phyloP scores from a whole-genome alignment of 2,113 vertebrate genomes.

The Speoplatyrhinus poulsoni region DNA sequence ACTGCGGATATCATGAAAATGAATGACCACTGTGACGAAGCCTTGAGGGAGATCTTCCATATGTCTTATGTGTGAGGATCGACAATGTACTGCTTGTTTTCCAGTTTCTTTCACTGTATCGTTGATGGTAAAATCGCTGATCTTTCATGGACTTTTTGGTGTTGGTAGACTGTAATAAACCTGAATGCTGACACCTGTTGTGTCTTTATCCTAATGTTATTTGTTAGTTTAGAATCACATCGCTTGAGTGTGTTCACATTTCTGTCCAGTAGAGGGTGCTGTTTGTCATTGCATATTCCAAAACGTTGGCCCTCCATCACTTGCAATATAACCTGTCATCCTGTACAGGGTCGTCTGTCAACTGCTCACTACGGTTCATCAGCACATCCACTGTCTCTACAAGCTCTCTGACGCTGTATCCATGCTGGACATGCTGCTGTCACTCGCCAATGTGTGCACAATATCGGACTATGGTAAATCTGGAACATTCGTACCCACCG shows the following conservation, averaged over 20 bases:
- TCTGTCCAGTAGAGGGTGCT: conserved; percentile 52
- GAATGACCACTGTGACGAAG: conserved; percentile 95
- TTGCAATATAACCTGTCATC: conserved; percentile 15
- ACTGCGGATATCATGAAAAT: conserved; percentile 92
- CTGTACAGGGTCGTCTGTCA: conserved; percentile 87
- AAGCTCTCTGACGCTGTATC: conserved; percentile 94
- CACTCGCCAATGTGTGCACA: conserved; percentile 90
- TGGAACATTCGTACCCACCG: background rate
- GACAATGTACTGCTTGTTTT: too few species aligned
- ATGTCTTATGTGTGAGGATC: conserved; percentile 92
- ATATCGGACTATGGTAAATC: conserved; percentile 90
- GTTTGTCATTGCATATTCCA: conserved; percentile 3
- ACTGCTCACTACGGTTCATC: conserved; percentile 85
- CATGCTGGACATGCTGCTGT: conserved; percentile 96
- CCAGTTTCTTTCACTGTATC: too few species aligned
- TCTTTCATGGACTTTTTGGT: too few species aligned
- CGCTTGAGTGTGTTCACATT: background rate
- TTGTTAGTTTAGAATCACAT: background rate
- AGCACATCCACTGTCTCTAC: conserved; percentile 92
- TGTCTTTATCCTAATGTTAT: background rate
- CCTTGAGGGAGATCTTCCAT: conserved; percentile 95
- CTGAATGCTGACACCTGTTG: background rate
- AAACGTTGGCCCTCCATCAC: background rate
- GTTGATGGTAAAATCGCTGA: too few species aligned
- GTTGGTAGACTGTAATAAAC: too few species aligned